Evolutionary conservation across 2,888 invertebrate genomes (phyloP).

Genomic region (Girardia tigrina): DNA sequence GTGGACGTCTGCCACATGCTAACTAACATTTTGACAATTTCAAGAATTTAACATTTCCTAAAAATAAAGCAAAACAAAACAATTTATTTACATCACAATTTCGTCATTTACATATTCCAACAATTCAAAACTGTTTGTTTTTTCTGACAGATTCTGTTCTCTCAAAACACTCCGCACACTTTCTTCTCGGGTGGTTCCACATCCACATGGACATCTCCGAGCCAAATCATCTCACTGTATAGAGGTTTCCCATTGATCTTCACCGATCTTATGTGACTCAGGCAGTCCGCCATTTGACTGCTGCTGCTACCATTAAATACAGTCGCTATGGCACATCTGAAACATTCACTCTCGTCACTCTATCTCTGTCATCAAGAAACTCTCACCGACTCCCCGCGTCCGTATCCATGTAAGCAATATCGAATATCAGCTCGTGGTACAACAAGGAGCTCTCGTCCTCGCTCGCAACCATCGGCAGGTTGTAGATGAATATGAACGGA

Average conservation of each 20-base stretch:
- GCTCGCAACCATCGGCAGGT: not conserved
- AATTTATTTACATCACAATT: too few relatives aligned
- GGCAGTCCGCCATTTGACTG: not conserved
- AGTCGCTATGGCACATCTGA: not conserved
- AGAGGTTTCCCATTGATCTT: constrained; percentile 8
- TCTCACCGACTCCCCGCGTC: not conserved
- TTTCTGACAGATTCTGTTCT: too few relatives aligned
- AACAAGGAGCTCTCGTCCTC: not conserved
- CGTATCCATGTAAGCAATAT: not conserved
- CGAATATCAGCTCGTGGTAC: constrained; percentile 8
- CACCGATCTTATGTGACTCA: not conserved
- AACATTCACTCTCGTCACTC: too few relatives aligned
- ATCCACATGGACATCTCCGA: not conserved
- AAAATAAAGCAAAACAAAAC: too few relatives aligned
- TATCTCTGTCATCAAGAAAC: too few relatives aligned
- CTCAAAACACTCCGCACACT: too few relatives aligned
- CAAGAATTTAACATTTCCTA: too few relatives aligned
- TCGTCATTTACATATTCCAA: too few relatives aligned
- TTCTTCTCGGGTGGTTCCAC: not conserved
- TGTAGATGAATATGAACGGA: constrained; percentile 4
- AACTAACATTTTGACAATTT: too few relatives aligned
- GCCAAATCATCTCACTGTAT: not conserved
- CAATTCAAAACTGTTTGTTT: too few relatives aligned
- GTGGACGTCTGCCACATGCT: too few relatives aligned
- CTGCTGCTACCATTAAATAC: not conserved